These are phyloP conservation scores for Sinhomidia bicolor DNA, from an alignment of 2,888 invertebrate species.

Conservation along the genomic window DNA sequence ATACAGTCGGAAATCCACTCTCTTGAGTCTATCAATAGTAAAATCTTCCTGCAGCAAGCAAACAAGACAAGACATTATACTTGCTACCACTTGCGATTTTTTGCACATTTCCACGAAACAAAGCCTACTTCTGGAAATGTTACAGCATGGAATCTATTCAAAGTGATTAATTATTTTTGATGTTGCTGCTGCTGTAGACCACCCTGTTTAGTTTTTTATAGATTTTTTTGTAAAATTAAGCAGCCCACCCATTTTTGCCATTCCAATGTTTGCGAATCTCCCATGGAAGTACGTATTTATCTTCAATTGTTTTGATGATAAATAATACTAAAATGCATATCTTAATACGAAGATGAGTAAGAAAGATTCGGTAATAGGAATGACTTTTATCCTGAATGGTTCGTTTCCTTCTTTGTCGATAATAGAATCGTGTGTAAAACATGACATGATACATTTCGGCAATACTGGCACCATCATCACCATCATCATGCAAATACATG, in stretches of 20 bases:
- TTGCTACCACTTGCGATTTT: not conserved
- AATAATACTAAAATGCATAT: not conserved
- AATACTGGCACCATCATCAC: too few species aligned
- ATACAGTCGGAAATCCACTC: slow-evolving; percentile 22
- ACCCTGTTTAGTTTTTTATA: not conserved
- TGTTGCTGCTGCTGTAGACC: not conserved
- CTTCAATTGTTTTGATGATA: not conserved
- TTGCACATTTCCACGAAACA: slow-evolving; percentile 13
- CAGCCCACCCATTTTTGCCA: not conserved
- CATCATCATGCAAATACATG: too few species aligned
- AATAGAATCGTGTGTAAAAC: not conserved
- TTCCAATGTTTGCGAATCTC: slow-evolving; percentile 1
- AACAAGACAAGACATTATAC: not conserved
- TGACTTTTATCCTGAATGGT: slow-evolving; percentile 15
- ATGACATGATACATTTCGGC: slow-evolving; percentile 20
- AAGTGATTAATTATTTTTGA: not conserved
- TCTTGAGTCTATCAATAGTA: not conserved
- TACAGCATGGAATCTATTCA: not conserved
- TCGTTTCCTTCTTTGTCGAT: not conserved
- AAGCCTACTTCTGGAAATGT: not conserved
- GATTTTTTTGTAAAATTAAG: not conserved
- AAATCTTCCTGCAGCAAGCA: not conserved
- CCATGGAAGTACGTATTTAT: not conserved
- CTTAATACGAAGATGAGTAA: not conserved
- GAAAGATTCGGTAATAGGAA: slow-evolving; percentile 5